A percentile compares a stretch with the other conserved stretches of the same genome.
These are phyloP conservation scores for Zoanthus solanderi DNA, from an alignment of 92 coral and sea anemone species.

Conservation along the genomic window DNA sequence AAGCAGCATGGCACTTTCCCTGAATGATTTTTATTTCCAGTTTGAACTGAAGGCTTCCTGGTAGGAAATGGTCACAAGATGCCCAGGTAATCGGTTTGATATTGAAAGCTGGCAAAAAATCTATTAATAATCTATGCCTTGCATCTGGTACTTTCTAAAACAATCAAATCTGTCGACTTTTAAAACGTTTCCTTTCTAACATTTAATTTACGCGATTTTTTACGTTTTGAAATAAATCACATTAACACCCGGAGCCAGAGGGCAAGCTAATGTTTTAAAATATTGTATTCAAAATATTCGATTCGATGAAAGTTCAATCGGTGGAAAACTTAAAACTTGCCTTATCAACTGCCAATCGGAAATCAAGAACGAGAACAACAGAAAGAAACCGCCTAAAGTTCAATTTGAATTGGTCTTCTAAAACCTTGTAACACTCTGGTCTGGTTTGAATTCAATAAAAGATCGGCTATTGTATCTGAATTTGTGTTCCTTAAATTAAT, in stretches of 20 bases:
- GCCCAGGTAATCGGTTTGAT: neutral
- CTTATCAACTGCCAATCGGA: neutral
- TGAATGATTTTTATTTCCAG: neutral
- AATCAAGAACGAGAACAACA: neutral
- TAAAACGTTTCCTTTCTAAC: neutral
- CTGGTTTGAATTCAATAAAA: neutral
- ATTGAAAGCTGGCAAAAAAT: neutral
- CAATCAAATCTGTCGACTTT: neutral
- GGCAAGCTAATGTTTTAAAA: neutral
- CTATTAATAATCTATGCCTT: neutral
- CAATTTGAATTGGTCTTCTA: neutral
- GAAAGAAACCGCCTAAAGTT: neutral
- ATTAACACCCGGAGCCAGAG: neutral
- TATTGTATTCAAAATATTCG: neutral
- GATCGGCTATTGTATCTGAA: neutral
- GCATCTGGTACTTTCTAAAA: neutral
- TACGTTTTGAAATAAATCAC: neutral
- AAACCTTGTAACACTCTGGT: neutral
- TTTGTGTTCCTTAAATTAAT: conserved; percentile 13
- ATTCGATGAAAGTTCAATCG: neutral
- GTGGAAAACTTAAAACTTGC: neutral
- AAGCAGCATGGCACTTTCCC: neutral
- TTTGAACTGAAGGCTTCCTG: neutral
- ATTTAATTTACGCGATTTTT: neutral
- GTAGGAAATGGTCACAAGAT: neutral